Evolutionary conservation across 2,888 invertebrate species (phyloP).

Genomic region (Nomada fabriciana): DNA sequence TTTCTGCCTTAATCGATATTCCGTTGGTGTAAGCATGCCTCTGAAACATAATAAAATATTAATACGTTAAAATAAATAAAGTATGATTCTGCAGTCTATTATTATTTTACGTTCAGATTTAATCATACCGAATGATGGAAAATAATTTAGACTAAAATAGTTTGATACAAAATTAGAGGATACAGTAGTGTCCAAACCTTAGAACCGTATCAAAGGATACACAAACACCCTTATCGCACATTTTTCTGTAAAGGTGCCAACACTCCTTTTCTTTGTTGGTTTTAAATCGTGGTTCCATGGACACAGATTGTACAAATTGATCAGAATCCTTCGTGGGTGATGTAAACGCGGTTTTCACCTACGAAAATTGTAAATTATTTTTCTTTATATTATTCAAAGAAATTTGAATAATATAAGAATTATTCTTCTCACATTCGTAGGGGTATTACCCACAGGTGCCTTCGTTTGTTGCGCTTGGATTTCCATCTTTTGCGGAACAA

Average conservation of each 20-base stretch:
- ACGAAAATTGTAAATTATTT: constrained; percentile 12
- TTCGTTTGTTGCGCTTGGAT: constrained; percentile 23
- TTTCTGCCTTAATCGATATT: constrained; percentile 88
- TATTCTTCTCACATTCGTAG: constrained; percentile 35
- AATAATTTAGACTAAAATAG: too few relatives aligned
- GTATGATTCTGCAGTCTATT: too few relatives aligned
- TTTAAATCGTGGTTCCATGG: constrained; percentile 85
- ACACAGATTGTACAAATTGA: constrained; percentile 33
- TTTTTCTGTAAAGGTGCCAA: constrained; percentile 89
- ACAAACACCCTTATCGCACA: constrained; percentile 89
- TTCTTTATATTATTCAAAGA: neutral
- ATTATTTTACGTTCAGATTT: too few relatives aligned
- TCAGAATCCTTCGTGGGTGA: constrained; percentile 38
- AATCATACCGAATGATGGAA: too few relatives aligned
- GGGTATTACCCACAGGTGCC: constrained; percentile 5
- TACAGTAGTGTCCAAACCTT: constrained; percentile 79
- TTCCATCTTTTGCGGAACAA: constrained; percentile 26
- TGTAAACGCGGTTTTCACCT: constrained; percentile 47
- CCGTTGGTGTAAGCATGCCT: constrained; percentile 90
- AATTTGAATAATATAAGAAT: too few relatives aligned
- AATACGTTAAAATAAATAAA: neutral
- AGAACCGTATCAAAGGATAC: constrained; percentile 89
- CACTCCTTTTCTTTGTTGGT: constrained; percentile 88
- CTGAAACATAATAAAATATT: constrained; percentile 80
- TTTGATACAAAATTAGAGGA: neutral